A percentile compares a stretch with the other conserved stretches of the same genome.
Conservation (phyloP, 2,888 invertebrate species). For the Heteromyza rotundicornis region DNA sequence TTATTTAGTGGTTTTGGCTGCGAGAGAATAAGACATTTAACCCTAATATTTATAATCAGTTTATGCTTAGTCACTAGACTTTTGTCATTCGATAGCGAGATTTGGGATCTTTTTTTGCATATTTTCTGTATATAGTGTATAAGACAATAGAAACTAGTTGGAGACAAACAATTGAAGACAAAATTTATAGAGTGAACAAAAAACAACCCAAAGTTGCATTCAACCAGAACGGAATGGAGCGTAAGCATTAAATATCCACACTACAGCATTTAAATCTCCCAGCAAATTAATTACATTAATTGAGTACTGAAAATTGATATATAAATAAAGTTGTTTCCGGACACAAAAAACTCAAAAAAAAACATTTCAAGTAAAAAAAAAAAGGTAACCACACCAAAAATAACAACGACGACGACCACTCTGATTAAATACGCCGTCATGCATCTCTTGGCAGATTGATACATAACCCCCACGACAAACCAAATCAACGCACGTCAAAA, state of each 20-base stretch:
- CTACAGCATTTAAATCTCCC: neutral
- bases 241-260: neutral
- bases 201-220: too few species aligned
- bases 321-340: conserved; percentile 25
- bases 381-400: conserved; percentile 7
- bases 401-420: conserved; percentile 13
- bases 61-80: too few species aligned
- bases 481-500: conserved; percentile 25
- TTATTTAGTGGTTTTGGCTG: too few species aligned
- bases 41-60: too few species aligned
- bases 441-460: conserved; percentile 44
- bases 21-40: too few species aligned
- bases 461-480: conserved; percentile 44
- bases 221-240: too few species aligned
- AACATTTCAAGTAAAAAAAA: neutral
- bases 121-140: too few species aligned
- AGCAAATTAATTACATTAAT: conserved; percentile 21
- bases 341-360: neutral
- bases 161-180: too few species aligned
- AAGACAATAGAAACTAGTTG: too few species aligned
- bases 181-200: too few species aligned
- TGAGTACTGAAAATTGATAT: conserved; percentile 21
- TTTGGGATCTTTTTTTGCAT: too few species aligned
- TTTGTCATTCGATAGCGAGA: too few species aligned
- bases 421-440: conserved; percentile 28